phyloP scores from a whole-genome alignment of 2,888 invertebrate genomes.

The Spatulosminthurus flaviceps region DNA sequence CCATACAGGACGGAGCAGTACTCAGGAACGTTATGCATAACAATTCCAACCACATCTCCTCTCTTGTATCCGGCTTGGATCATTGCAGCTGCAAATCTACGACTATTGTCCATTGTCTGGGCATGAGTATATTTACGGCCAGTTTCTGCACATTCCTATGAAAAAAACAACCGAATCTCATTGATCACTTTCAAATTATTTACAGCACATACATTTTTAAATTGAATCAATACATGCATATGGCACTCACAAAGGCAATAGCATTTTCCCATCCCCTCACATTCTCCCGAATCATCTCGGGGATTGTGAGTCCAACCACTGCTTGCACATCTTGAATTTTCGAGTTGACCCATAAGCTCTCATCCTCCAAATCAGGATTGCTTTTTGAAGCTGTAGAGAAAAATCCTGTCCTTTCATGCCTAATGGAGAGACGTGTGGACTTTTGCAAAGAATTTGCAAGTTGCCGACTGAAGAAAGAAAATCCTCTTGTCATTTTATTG shows the following conservation, averaged over 20 bases:
- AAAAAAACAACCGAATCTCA: too few relatives aligned
- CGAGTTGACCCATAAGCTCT: conserved; percentile 51
- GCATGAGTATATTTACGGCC: conserved; percentile 75
- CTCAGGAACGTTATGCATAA: conserved; percentile 81
- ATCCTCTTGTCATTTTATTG: too few relatives aligned
- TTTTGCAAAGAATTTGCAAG: too few relatives aligned
- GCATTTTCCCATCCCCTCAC: conserved; percentile 53
- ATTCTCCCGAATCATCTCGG: conserved; percentile 54
- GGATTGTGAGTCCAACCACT: conserved; percentile 53
- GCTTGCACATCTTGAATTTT: conserved; percentile 46
- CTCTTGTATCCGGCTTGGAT: conserved; percentile 71
- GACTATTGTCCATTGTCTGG: too few relatives aligned
- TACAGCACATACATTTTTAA: too few relatives aligned
- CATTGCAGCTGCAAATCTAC: conserved; percentile 68
- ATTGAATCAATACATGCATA: too few relatives aligned
- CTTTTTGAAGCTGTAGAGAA: background rate
- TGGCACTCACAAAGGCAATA: conserved; percentile 57
- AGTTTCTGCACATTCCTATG: conserved; percentile 71
- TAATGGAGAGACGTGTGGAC: too few relatives aligned
- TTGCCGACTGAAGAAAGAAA: too few relatives aligned
- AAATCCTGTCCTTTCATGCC: background rate
- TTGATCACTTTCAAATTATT: too few relatives aligned
- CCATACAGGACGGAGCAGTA: conserved; percentile 65
- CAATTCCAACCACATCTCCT: conserved; percentile 76
- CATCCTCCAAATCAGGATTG: conserved; percentile 38